A percentile compares a stretch with the other conserved stretches of the same genome.
phyloP scores from a whole-genome alignment of 2,113 vertebrate genomes.

The Megaptera novaeangliae region DNA sequence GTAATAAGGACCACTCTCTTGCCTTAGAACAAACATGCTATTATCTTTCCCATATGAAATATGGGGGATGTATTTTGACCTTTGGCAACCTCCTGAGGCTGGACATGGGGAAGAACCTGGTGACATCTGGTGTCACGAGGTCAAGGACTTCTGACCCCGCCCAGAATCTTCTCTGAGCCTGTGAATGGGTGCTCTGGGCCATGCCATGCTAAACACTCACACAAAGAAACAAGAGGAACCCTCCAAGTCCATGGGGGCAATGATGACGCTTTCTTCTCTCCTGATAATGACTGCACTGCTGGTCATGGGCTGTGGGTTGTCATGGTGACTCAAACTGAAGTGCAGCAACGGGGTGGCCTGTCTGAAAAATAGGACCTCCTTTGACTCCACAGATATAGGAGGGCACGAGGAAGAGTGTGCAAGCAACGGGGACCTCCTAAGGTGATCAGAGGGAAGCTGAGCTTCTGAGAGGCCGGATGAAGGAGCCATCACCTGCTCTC shows the following conservation, averaged over 20 bases:
- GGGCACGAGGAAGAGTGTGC: too few species aligned
- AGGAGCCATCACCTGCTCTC: neutral
- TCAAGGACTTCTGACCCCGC: neutral
- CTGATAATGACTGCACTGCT: neutral
- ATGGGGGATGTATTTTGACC: neutral
- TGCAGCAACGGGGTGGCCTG: neutral
- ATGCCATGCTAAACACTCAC: accelerated
- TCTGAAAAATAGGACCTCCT: neutral
- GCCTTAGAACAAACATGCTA: neutral
- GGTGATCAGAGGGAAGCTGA: neutral
- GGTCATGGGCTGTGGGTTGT: neutral
- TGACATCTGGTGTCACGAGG: neutral
- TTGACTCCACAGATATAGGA: neutral
- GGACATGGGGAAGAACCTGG: neutral
- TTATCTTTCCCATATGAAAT: neutral
- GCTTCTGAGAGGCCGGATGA: neutral
- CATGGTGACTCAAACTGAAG: neutral
- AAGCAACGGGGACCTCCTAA: neutral
- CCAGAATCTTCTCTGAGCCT: neutral
- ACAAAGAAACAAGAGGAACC: neutral
- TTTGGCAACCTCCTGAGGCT: neutral
- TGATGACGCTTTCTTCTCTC: neutral
- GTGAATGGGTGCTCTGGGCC: neutral
- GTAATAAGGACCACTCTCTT: neutral
- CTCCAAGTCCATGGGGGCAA: neutral